Evolutionary conservation across 2,888 invertebrate species (phyloP).

Genomic region (Scaeva pyrastri): DNA sequence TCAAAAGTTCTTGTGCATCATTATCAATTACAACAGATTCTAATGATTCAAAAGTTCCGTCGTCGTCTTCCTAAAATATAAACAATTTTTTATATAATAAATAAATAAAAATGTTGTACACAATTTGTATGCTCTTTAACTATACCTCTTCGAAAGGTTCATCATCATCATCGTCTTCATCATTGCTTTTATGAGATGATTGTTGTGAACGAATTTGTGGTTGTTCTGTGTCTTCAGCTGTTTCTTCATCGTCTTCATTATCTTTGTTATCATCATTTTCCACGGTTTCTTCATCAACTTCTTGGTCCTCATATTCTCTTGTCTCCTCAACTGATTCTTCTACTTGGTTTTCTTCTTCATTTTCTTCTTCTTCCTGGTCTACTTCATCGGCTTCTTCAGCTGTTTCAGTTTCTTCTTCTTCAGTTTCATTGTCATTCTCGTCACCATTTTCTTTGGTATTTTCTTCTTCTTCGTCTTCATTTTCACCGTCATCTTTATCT

Average conservation of each 20-base stretch:
- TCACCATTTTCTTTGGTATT: conserved; percentile 80
- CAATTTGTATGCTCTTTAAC: background rate
- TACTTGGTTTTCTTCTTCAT: conserved; percentile 83
- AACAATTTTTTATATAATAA: background rate
- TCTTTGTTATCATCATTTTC: conserved; percentile 76
- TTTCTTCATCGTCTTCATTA: conserved; percentile 77
- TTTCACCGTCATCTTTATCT: conserved; percentile 83
- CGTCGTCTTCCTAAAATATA: conserved; percentile 79
- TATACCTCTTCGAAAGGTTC: conserved; percentile 85
- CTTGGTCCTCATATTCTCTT: conserved; percentile 78
- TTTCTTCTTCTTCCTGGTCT: conserved; percentile 81
- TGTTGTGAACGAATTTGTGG: conserved; percentile 75
- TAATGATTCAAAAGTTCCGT: conserved; percentile 81
- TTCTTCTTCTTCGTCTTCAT: conserved; percentile 79
- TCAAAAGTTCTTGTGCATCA: conserved; percentile 80
- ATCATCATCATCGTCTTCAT: conserved; percentile 79
- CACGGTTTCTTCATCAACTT: conserved; percentile 80
- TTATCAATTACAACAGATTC: conserved; percentile 83
- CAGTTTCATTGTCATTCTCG: conserved; percentile 79
- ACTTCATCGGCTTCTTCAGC: conserved; percentile 79
- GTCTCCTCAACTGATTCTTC: conserved; percentile 78
- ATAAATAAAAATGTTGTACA: too few species aligned
- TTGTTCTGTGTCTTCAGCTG: conserved; percentile 68
- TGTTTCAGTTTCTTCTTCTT: conserved; percentile 81
- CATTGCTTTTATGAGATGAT: conserved; percentile 68